A percentile compares a stretch with the other conserved stretches of the same genome.
Conservation (phyloP, 2,888 invertebrate genomes). For the Tipula vernalis region DNA sequence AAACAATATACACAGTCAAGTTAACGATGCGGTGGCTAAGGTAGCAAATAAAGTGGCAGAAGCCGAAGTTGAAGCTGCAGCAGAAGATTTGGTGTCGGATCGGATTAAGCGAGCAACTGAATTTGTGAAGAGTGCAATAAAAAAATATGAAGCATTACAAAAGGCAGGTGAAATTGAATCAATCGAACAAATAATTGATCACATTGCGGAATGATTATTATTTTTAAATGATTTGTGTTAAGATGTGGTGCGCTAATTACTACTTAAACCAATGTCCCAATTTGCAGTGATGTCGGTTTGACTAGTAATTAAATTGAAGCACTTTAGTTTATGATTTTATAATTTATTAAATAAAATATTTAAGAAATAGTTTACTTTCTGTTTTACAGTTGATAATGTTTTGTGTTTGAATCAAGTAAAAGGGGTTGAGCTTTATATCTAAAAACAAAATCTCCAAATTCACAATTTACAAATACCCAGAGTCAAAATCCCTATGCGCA, state of each 20-base stretch:
- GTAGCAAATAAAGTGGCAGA: not conserved
- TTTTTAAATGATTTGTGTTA: not conserved
- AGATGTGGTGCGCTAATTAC: not conserved
- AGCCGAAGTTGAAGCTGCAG: not conserved
- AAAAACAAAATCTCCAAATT: no score
- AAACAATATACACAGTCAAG: not conserved
- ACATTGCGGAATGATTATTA: not conserved
- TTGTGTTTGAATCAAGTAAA: no score
- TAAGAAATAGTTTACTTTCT: not conserved
- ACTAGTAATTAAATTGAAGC: not conserved
- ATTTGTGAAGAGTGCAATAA: constrained; percentile 42
- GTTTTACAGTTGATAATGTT: not conserved
- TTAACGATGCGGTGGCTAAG: not conserved
- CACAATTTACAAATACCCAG: no score
- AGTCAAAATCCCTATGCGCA: no score
- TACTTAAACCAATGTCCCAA: not conserved
- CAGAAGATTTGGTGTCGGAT: constrained; percentile 39
- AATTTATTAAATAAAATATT: not conserved
- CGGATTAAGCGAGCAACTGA: constrained; percentile 40
- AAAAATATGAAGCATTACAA: constrained; percentile 38
- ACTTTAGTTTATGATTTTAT: not conserved
- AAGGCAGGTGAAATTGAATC: constrained; percentile 16
- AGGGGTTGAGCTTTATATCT: no score
- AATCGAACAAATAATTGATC: constrained; percentile 7
- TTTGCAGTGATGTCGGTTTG: not conserved